Evolutionary conservation across 1,140 invertebrate species (phyloP), one percentile per base, ranked within the genome.

Genomic region (Vanessa tameamea): DNA sequence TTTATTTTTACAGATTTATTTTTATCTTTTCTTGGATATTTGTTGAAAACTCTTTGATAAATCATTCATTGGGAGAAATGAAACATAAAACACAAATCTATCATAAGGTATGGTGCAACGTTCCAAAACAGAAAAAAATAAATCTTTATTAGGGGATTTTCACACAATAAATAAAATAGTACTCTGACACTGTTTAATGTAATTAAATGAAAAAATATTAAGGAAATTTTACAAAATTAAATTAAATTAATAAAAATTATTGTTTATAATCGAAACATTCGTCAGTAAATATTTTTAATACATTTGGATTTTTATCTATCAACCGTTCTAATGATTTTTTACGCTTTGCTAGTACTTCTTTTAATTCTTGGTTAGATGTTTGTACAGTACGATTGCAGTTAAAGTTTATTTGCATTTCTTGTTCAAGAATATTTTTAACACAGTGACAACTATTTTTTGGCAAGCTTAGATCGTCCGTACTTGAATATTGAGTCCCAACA

Each of bases 401-500:
- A 43, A 66, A 23, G 43, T 67, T 50, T 70, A 69, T 23, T 51
- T 57, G 50, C 5, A 47, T 47, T 53, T 69, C 37, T 51, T 59
- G 14, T 76, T 57, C 20, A 31, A 75, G 16, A 43, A 64, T 23
- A 23, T 73, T 61, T 31, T 72, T n/a, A 37, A 78, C 47, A 59
- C 77, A 80, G 23, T 76, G 59, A 63, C 78, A 76, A 51, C 3
- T 57, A 9, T 51, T 50, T 53, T 72, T 59, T 5, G 31, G 1
- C 11, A 73, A 48, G 16, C 64, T 71, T 3, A 78, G 31, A 47
- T 81, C 74, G 72, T 92, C 88, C 79, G 87, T 79, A 69, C 86
- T 89, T 2, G 87, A 91, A 76, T 84, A 92, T 75, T 92, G 91
- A 63, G 89, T 91, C 37, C 77, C 85, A 9, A 77, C 75, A 48